Evolutionary conservation across 2,888 invertebrate genomes (phyloP), one percentile per base, ranked within the genome.

Genomic region (Noctuana brunneofusca): DNA sequence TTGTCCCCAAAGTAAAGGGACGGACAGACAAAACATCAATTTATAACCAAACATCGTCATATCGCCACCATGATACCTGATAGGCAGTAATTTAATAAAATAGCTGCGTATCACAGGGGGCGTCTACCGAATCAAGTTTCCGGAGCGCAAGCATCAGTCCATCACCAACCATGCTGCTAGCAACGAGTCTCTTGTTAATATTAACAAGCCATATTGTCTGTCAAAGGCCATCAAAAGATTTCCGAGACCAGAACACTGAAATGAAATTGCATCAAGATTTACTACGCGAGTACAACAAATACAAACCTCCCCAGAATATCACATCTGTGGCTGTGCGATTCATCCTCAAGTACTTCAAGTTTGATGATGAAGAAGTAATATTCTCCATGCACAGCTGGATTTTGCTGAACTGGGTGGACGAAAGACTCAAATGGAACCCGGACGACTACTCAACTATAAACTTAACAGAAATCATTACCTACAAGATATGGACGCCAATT

Each of bases 271-370:
- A 43, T 1, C 6, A 11, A 12, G 32, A 63, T 24, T 5, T 63
- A 11, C 16, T 57, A 11, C 0, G 6, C 3, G n/a, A 35, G 4
- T 58, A 58, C 48, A 11, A 38, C 9, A 0, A 1, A 0, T 3
- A n/a, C 0, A 8, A 35, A 20, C 18, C 57, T 3, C 57, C 63
- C 6, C 12, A 6, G 4, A 43, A 53, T 20, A 12, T 9, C 0
- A 67, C 65, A n/a, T 38, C 49, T 1, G 69, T 81, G 1, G 8
- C 12, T 0, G 2, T 79, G 1, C 46, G 6, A 0, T 76, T 81
- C 48, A 5, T 18, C 0, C 35, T 86, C 12, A 77, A 72, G 64
- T 65, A 65, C 0, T 83, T 86, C 48, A 50, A 46, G 2, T 79
- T 79, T 8, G 65, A 72, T 24, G 68, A 67, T 12, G 64, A 70